Conservation (phyloP, 2,113 vertebrate genomes). For the Columbina picui region DNA sequence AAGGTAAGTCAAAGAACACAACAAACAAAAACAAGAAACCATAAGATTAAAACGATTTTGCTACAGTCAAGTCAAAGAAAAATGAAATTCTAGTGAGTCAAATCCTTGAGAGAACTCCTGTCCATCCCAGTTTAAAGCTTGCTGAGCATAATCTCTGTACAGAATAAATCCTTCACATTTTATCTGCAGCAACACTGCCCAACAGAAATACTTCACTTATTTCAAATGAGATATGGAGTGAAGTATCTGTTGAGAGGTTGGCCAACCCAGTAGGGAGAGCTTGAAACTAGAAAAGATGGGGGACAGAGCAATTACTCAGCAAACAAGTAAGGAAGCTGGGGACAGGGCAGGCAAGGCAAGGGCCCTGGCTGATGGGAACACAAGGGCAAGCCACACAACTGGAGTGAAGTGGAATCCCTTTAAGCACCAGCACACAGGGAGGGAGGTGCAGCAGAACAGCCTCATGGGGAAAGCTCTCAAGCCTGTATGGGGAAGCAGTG, state of each 20-base stretch:
- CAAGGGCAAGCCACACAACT: not conserved
- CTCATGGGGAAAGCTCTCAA: too few species aligned
- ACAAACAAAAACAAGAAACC: not conserved
- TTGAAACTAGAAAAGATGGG: not conserved
- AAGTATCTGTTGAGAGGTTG: not conserved
- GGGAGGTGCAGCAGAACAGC: not conserved
- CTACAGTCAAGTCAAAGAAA: not conserved
- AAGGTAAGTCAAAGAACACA: not conserved
- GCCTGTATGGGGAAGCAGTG: not conserved
- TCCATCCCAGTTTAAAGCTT: not conserved
- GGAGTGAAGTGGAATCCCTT: not conserved
- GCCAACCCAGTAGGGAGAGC: not conserved
- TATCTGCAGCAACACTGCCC: not conserved
- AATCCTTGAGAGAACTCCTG: not conserved
- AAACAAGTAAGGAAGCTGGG: not conserved
- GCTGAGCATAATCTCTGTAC: not conserved
- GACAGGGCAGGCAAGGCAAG: not conserved
- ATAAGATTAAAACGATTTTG: not conserved
- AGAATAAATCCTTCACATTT: not conserved
- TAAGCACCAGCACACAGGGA: accelerated
- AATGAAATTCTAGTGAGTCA: not conserved
- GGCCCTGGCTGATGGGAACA: not conserved
- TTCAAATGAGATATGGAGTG: not conserved
- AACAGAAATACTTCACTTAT: not conserved
- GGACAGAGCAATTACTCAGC: not conserved